These are phyloP conservation scores for Puffinus mauretanicus DNA, from an alignment of 2,113 vertebrate genomes.

Conservation along the genomic window DNA sequence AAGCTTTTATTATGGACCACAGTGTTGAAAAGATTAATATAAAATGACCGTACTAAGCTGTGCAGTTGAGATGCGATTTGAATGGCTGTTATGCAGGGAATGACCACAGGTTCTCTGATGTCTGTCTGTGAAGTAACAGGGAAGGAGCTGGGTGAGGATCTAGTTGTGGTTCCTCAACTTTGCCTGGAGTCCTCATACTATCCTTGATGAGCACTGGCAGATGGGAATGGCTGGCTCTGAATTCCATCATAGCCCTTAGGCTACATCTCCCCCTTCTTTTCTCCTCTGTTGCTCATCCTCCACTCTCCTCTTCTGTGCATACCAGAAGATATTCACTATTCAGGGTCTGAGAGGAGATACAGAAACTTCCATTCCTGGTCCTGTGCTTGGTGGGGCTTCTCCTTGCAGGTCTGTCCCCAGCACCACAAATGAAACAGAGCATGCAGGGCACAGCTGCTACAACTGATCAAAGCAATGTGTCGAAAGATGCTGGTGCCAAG, in stretches of 20 bases:
- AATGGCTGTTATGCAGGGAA: background rate
- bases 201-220: background rate
- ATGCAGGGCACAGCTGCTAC: slow-evolving; percentile 20
- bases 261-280: background rate
- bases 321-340: background rate
- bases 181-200: background rate
- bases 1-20: background rate
- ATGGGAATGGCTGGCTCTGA: background rate
- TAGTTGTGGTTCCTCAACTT: background rate
- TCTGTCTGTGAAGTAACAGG: background rate
- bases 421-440: slow-evolving; percentile 39
- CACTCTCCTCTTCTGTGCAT: background rate
- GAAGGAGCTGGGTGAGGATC: background rate
- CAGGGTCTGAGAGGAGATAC: background rate
- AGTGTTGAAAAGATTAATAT: background rate
- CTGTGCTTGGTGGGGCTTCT: background rate
- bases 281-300: background rate
- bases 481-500: background rate
- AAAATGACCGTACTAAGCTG: background rate
- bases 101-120: background rate
- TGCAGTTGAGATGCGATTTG: background rate
- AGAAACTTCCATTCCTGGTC: background rate
- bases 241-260: background rate
- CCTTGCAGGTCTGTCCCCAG: background rate
- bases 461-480: background rate